A percentile compares a stretch with the other conserved stretches of the same genome.
Conservation (phyloP, 2,888 invertebrate genomes). For the Nowickia ferox region DNA sequence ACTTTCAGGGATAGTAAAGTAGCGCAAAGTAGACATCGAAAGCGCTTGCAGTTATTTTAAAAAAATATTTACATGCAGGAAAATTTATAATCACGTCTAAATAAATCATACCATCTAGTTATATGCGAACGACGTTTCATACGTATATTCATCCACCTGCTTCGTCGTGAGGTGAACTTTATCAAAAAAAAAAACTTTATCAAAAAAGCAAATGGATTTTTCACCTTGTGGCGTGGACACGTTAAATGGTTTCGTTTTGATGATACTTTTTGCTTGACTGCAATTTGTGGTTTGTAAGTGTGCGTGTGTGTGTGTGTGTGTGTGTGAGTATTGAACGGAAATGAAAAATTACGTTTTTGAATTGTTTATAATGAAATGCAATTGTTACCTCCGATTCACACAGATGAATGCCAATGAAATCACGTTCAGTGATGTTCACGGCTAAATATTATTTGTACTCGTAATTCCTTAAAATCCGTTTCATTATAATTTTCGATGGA, state of each 20-base stretch:
- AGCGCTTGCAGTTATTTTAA: conserved; percentile 28
- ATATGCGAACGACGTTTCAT: background rate
- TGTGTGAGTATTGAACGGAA: conserved; percentile 46
- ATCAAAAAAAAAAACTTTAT: background rate
- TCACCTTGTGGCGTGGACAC: conserved; percentile 6
- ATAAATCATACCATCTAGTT: background rate
- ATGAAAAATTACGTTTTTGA: conserved; percentile 65
- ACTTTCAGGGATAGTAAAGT: background rate
- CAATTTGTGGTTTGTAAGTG: background rate
- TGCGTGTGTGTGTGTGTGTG: background rate
- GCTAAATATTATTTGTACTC: conserved; percentile 29
- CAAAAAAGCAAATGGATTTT: conserved; percentile 3
- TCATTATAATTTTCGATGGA: conserved; percentile 3
- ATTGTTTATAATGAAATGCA: conserved; percentile 65
- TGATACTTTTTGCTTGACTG: background rate
- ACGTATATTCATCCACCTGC: background rate
- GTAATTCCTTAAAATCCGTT: conserved; percentile 1
- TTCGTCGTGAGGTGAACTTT: background rate
- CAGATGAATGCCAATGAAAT: conserved; percentile 16
- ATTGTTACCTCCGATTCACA: conserved; percentile 63
- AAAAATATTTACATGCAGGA: background rate
- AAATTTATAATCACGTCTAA: background rate
- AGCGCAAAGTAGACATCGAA: background rate
- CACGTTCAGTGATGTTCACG: background rate
- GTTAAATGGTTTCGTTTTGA: conserved; percentile 10